A percentile compares a stretch with the other conserved stretches of the same genome.
phyloP scores from a whole-genome alignment of 1,140 invertebrate genomes.

The honey bee (Apis mellifera) region DNA sequence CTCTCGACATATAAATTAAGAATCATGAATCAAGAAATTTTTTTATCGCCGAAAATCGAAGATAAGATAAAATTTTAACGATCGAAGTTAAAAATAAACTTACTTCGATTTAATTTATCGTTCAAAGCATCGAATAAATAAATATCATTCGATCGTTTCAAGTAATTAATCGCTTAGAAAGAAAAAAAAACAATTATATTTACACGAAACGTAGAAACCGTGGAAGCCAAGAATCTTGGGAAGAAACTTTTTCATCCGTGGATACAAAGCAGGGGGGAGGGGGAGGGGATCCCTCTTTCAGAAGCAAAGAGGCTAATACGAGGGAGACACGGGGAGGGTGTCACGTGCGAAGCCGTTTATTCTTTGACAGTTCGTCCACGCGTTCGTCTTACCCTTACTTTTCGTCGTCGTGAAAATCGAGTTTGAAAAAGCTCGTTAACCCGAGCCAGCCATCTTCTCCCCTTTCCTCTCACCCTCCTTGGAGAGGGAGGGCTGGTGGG shows the following conservation, averaged over 20 bases:
- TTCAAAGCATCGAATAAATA: too few species aligned
- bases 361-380: conserved; percentile 21
- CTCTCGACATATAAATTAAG: too few species aligned
- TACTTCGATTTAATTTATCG: too few species aligned
- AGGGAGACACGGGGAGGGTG: background rate
- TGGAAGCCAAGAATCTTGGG: background rate
- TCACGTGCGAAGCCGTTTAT: conserved; percentile 46
- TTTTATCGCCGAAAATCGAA: too few species aligned
- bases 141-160: too few species aligned
- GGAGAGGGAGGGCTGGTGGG: conserved; percentile 41
- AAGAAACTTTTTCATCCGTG: background rate
- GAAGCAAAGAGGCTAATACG: background rate
- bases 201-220: too few species aligned
- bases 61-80: too few species aligned
- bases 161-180: too few species aligned
- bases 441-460: conserved; percentile 46
- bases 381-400: conserved; percentile 23
- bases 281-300: too few species aligned
- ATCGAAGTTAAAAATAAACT: too few species aligned
- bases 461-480: conserved; percentile 1
- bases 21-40: too few species aligned
- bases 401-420: conserved; percentile 55
- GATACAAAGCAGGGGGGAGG: background rate
- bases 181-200: too few species aligned
- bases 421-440: conserved; percentile 68